A percentile compares a stretch with the other conserved stretches of the same genome.
These are phyloP conservation scores for Volucella inflata DNA, from an alignment of 2,888 invertebrate genomes.

Conservation along the genomic window DNA sequence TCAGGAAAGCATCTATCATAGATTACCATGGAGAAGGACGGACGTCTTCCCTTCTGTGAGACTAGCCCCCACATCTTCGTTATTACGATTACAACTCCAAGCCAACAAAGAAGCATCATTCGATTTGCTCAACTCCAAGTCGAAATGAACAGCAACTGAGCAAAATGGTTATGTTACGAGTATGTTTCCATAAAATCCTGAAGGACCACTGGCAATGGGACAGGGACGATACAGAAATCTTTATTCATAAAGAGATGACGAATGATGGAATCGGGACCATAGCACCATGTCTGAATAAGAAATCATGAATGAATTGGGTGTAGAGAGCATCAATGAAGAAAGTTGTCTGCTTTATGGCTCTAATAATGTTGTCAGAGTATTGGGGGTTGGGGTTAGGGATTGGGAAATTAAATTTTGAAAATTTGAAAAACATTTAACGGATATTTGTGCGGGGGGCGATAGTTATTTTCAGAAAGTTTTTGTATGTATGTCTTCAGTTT, in stretches of 20 bases:
- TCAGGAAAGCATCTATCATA: background rate
- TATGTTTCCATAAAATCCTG: constrained; percentile 9
- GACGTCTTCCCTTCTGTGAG: background rate
- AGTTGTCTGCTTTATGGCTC: constrained; percentile 22
- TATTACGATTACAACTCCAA: background rate
- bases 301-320: constrained; percentile 16
- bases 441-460: background rate
- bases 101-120: constrained; percentile 1
- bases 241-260: constrained; percentile 31
- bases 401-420: background rate
- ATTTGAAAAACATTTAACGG: background rate
- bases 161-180: constrained; percentile 1
- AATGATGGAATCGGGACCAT: background rate
- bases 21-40: constrained; percentile 27
- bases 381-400: background rate
- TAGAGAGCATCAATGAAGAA: constrained; percentile 18
- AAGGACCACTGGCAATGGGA: too few relatives aligned
- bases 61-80: background rate
- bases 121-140: constrained; percentile 17
- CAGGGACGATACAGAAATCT: background rate
- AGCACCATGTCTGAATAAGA: background rate
- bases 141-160: constrained; percentile 4
- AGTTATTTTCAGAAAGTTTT: too few relatives aligned
- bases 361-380: background rate
- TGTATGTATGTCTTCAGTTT: background rate